A percentile compares a stretch with the other conserved stretches of the same genome.
Conservation (phyloP, 2,888 invertebrate species). For the Hedya salicella region DNA sequence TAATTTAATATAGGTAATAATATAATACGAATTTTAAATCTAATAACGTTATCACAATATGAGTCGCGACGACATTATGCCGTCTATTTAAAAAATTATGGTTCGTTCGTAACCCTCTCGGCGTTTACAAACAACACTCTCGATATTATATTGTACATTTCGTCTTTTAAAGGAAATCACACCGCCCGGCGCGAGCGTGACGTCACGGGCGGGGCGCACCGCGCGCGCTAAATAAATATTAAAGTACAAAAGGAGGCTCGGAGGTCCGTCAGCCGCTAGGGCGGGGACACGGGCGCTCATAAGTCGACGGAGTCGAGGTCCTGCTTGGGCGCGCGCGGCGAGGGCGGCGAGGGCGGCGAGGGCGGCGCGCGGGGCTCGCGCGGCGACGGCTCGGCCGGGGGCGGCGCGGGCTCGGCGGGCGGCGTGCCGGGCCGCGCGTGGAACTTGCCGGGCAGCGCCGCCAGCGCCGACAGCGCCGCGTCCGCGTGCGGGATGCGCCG, state of each 20-base stretch:
- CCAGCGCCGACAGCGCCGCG: slow-evolving; percentile 88
- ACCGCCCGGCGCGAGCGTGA: slow-evolving; percentile 45
- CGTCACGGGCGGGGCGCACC: slow-evolving; percentile 32
- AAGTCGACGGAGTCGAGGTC: slow-evolving; percentile 90
- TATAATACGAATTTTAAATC: slow-evolving; percentile 72
- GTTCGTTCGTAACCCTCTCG: slow-evolving; percentile 59
- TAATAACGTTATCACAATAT: slow-evolving; percentile 78
- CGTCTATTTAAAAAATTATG: slow-evolving; percentile 63
- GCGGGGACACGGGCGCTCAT: slow-evolving; percentile 64
- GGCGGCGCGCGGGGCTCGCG: slow-evolving; percentile 85
- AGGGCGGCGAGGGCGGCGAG: slow-evolving; percentile 87
- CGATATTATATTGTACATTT: slow-evolving; percentile 57
- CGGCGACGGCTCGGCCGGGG: slow-evolving; percentile 76
- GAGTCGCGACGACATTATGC: slow-evolving; percentile 70
- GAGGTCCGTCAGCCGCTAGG: slow-evolving; percentile 16
- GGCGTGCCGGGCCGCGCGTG: slow-evolving; percentile 86
- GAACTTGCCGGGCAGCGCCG: slow-evolving; percentile 85
- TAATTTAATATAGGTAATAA: slow-evolving; percentile 77
- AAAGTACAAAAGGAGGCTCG: slow-evolving; percentile 37
- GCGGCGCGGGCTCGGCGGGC: slow-evolving; percentile 46
- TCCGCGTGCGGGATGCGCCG: slow-evolving; percentile 91
- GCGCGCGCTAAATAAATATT: slow-evolving; percentile 37
- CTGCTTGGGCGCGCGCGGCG: slow-evolving; percentile 87
- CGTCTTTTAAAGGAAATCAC: slow-evolving; percentile 55
- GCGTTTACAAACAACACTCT: slow-evolving; percentile 59